These are phyloP conservation scores for Florisuga fusca DNA, from an alignment of 2,797 vertebrate species.

Conservation along the genomic window DNA sequence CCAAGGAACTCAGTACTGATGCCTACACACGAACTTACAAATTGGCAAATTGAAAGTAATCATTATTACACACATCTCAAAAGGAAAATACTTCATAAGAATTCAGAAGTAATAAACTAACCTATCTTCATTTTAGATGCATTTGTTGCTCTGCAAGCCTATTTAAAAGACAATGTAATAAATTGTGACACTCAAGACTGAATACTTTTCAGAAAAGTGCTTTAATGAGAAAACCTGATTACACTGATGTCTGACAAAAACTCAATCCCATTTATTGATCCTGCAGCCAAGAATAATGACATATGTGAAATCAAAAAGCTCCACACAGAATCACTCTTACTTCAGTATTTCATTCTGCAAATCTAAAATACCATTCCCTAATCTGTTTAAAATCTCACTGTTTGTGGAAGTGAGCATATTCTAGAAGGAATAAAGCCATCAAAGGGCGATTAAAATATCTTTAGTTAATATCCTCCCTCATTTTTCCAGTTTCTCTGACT, in stretches of 20 bases:
- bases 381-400: not conserved
- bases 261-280: not conserved
- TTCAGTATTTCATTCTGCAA: not conserved
- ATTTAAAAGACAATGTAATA: not conserved
- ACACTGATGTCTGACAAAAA: not conserved
- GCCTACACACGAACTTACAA: not conserved
- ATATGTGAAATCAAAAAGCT: not conserved
- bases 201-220: not conserved
- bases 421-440: not conserved
- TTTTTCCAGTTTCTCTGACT: not conserved
- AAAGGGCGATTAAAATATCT: not conserved
- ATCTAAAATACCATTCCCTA: not conserved
- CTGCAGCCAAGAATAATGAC: not conserved
- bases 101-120: not conserved
- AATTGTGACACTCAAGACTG: not conserved
- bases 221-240: not conserved
- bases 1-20: conserved; percentile 1
- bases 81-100: not conserved
- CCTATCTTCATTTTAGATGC: not conserved
- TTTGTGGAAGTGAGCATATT: not conserved
- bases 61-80: not conserved
- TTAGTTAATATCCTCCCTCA: not conserved
- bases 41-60: conserved; percentile 1
- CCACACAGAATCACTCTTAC: not conserved
- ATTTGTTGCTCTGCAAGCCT: not conserved